phyloP scores from a whole-genome alignment of 2,888 invertebrate species.

The Drosophila heteroneura region DNA sequence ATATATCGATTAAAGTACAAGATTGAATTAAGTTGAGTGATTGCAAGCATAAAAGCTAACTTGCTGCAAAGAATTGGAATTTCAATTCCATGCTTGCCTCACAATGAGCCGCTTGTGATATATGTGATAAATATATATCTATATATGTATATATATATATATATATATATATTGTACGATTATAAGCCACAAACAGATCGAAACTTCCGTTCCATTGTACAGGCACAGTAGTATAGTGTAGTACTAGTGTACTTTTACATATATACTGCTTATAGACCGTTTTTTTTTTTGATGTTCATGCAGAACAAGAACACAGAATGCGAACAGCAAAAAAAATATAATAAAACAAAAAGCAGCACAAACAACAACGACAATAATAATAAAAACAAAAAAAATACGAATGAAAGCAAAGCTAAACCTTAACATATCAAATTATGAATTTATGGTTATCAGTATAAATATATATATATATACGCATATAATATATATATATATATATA shows the following conservation, averaged over 20 bases:
- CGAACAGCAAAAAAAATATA: background rate
- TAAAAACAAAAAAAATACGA: constrained; percentile 15
- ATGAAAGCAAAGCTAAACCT: constrained; percentile 22
- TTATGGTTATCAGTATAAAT: constrained; percentile 42
- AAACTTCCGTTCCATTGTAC: constrained; percentile 44
- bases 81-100: constrained; percentile 1
- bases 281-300: constrained; percentile 45
- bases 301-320: constrained; percentile 44
- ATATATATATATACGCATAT: constrained; percentile 14
- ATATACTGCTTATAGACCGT: constrained; percentile 1
- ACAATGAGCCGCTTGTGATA: constrained; percentile 15
- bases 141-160: background rate
- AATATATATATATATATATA: background rate
- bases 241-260: background rate
- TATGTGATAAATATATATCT: background rate
- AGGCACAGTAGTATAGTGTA: constrained; percentile 1
- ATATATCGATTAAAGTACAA: background rate
- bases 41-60: background rate
- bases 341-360: constrained; percentile 15
- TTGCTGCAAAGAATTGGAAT: constrained; percentile 4
- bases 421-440: constrained; percentile 28
- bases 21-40: background rate
- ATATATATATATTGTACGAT: background rate
- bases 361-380: constrained; percentile 1
- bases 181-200: constrained; percentile 24